These are phyloP conservation scores for Trilocha varians DNA, from an alignment of 2,888 invertebrate species.

Conservation along the genomic window DNA sequence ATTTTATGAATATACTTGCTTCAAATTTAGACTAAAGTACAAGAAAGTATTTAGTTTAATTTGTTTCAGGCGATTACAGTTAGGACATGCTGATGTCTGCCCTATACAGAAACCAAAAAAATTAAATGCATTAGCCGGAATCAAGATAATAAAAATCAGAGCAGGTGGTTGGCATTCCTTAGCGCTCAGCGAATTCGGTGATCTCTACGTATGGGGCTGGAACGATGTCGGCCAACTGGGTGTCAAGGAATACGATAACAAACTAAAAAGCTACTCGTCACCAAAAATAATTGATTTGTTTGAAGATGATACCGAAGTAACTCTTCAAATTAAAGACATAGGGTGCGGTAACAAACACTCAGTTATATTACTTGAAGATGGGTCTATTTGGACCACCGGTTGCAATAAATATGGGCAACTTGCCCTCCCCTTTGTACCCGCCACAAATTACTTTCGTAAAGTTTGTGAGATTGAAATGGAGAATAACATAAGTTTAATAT, in stretches of 20 bases:
- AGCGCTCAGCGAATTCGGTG: constrained; percentile 84
- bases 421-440: constrained; percentile 52
- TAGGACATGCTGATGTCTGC: constrained; percentile 84
- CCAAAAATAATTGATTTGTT: constrained; percentile 52
- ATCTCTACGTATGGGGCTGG: constrained; percentile 93
- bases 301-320: constrained; percentile 52
- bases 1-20: too few species aligned
- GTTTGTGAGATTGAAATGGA: constrained; percentile 25
- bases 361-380: constrained; percentile 77
- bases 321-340: constrained; percentile 71
- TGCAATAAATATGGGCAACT: constrained; percentile 89
- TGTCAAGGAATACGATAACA: constrained; percentile 43
- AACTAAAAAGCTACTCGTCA: constrained; percentile 33
- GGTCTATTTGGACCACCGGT: constrained; percentile 82
- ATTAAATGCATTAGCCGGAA: constrained; percentile 83
- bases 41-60: too few species aligned
- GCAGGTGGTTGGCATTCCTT: constrained; percentile 92
- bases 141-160: constrained; percentile 79
- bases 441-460: constrained; percentile 36
- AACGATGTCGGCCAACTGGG: constrained; percentile 92
- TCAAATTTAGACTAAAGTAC: too few species aligned
- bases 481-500: too few species aligned
- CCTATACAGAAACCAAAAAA: constrained; percentile 75
- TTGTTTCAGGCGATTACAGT: constrained; percentile 83
- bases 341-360: constrained; percentile 87